Percentiles rank a stretch among this genome's conserved stretches.
Conservation (phyloP, 2,113 vertebrate genomes). For the Clupea harengus region DNA sequence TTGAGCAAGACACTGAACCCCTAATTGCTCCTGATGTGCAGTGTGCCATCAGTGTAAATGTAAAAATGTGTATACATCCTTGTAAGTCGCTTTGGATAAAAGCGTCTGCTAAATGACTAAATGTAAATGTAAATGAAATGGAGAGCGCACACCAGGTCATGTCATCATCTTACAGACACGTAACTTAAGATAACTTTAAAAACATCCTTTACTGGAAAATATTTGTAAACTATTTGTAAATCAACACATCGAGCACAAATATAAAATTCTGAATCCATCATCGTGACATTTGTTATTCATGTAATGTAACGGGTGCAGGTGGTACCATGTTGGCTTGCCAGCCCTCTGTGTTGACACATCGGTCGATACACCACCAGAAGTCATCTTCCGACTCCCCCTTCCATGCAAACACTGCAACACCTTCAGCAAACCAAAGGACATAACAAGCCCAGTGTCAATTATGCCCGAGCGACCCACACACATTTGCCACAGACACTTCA, state of each 20-base stretch:
- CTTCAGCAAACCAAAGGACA: constrained; percentile 62
- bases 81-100: too few species aligned
- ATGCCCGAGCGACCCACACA: not conserved
- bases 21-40: too few species aligned
- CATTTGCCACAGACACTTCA: not conserved
- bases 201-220: too few species aligned
- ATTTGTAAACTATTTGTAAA: not conserved
- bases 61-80: too few species aligned
- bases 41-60: too few species aligned
- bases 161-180: too few species aligned
- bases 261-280: not conserved
- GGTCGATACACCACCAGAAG: constrained; percentile 99
- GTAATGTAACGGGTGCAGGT: constrained; percentile 37
- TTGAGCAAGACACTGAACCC: too few species aligned
- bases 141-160: not conserved
- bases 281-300: constrained; percentile 2
- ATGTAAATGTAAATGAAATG: too few species aligned
- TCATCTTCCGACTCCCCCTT: constrained; percentile 98
- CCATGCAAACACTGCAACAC: constrained; percentile 96
- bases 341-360: constrained; percentile 88
- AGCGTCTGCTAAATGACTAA: too few species aligned
- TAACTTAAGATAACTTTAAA: too few species aligned
- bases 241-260: not conserved
- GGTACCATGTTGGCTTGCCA: constrained; percentile 98
- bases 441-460: not conserved